These are phyloP conservation scores for Lethrus apterus DNA, from an alignment of 1,140 invertebrate genomes.

Conservation along the genomic window DNA sequence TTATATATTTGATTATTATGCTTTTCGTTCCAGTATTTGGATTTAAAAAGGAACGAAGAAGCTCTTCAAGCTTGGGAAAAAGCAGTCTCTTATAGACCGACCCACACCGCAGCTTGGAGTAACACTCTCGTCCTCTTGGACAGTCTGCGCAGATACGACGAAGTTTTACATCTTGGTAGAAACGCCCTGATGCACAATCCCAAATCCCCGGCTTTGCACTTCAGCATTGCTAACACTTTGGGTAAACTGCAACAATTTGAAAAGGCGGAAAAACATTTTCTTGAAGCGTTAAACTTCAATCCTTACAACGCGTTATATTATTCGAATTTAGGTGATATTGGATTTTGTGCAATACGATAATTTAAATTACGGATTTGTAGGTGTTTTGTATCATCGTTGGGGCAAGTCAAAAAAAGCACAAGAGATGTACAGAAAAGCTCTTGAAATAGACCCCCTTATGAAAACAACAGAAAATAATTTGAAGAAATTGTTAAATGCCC, in stretches of 20 bases:
- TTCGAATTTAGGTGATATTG: conserved; percentile 69
- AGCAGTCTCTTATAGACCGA: conserved; percentile 68
- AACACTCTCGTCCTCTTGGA: conserved; percentile 86
- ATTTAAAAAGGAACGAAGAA: conserved; percentile 45
- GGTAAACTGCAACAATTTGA: conserved; percentile 72
- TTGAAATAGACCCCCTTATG: conserved; percentile 62
- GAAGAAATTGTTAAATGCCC: conserved; percentile 37
- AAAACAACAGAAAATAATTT: conserved; percentile 62
- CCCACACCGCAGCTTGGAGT: conserved; percentile 80
- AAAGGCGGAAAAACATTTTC: conserved; percentile 75
- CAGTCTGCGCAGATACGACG: conserved; percentile 62
- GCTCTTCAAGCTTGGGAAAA: conserved; percentile 68
- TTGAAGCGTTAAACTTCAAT: conserved; percentile 63
- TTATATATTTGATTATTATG: background rate
- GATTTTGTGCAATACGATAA: background rate
- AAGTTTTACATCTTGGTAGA: conserved; percentile 61
- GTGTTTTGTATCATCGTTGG: conserved; percentile 91
- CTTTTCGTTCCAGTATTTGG: conserved; percentile 47
- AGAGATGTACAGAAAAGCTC: conserved; percentile 65
- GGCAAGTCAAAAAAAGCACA: conserved; percentile 68
- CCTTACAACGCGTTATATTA: conserved; percentile 65
- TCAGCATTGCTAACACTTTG: conserved; percentile 80
- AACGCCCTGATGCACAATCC: conserved; percentile 63
- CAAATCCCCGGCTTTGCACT: conserved; percentile 67
- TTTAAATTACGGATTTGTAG: conserved; percentile 45